Evolutionary conservation across 2,113 vertebrate genomes (phyloP), one percentile per base, ranked within the genome.

Genomic region (Macquaria ambigua): DNA sequence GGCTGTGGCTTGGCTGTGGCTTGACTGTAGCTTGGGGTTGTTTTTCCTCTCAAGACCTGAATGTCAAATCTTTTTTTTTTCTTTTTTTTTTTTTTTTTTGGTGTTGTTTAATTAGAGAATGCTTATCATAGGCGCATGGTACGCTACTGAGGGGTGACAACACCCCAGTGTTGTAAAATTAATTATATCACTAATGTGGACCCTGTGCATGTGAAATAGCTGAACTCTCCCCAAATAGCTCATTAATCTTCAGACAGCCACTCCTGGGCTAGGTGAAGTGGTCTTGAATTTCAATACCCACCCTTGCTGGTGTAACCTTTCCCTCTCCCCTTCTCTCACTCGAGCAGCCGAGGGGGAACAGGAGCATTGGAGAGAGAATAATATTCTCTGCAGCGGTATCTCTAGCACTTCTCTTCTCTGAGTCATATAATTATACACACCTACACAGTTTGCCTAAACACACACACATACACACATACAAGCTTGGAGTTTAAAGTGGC

Each of bases 171-270:
- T 95, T 97, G 95, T 96, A 95, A 97, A 97, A 97, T 97, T 97
- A 97, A 97, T 97, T 97, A 95, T 93, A 95, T 93, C 90, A 94
- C 94, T 92, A 95, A 94, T 92, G 90, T 95, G 91, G 93, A 94
- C 92, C 93, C 91, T 74, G 89, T 91, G 93, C 93, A 90, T 96
- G 94, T 93, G 79, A 91, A 96, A 97, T 94, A 86, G 91, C 95
- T 97, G 96, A 97, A 97, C 92, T 96, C 85, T 94, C 91, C 93
- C 94, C 95, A 94, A 95, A 96, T 94, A 97, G 95, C 91, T 97
- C 95, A 97, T 97, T 97, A 97, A 97, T 97, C 96, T 97, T 97
- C 93, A 95, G 93, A 90, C 88, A 95, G 86, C 84, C 95, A 92
- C 90, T 95, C 93, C 83, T 94, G 90, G 90, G 88, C 82, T 92